These are phyloP conservation scores for Sminthurides bifidus DNA, from an alignment of 1,140 invertebrate genomes.

Conservation along the genomic window DNA sequence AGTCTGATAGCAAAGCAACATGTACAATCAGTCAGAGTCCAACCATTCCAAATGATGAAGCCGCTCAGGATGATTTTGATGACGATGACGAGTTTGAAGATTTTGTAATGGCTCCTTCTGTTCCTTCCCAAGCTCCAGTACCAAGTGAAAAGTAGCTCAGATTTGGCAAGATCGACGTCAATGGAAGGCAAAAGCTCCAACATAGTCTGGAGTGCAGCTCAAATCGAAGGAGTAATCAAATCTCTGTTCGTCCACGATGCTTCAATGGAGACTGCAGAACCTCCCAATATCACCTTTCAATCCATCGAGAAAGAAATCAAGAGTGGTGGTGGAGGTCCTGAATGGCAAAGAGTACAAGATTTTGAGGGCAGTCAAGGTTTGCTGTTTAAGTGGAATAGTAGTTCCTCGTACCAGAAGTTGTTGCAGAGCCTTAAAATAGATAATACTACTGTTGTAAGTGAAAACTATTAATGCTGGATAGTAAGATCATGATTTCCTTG, in stretches of 20 bases:
- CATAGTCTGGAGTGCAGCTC: slow-evolving; percentile 6
- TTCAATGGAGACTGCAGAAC: background rate
- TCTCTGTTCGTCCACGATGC: slow-evolving; percentile 8
- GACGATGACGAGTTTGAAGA: slow-evolving; percentile 4
- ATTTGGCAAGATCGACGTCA: too few relatives aligned
- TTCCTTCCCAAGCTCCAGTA: background rate
- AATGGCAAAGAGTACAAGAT: slow-evolving; percentile 25
- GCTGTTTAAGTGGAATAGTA: slow-evolving; percentile 25
- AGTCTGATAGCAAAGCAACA: too few relatives aligned
- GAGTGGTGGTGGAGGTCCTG: background rate
- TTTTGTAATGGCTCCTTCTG: background rate
- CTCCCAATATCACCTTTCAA: background rate
- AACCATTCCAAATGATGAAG: background rate
- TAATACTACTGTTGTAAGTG: slow-evolving; percentile 23
- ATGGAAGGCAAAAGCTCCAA: background rate
- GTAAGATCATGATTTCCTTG: background rate
- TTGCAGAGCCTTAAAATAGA: slow-evolving; percentile 27
- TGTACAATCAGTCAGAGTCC: too few relatives aligned
- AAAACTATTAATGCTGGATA: background rate
- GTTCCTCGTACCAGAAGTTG: slow-evolving; percentile 13
- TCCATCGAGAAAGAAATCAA: slow-evolving; percentile 20
- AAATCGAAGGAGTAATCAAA: slow-evolving; percentile 15
- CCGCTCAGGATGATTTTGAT: slow-evolving; percentile 1
- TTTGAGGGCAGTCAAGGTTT: slow-evolving; percentile 29
- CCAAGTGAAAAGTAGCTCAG: background rate